Base-by-base conservation (phyloP, 2,888 invertebrate species). In the Ametastegia equiseti region DNA sequence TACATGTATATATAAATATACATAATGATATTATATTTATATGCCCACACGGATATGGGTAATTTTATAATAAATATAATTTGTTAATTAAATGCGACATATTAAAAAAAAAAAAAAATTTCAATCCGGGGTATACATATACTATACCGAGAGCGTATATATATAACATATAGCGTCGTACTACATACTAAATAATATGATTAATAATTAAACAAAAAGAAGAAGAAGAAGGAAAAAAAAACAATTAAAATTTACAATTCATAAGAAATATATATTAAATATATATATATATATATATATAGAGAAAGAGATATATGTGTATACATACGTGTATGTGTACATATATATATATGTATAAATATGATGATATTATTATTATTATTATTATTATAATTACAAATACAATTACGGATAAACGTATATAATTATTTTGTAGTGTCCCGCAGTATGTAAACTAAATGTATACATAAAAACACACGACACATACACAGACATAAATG, bases 271-370 rank as follows among this genome's bases (percentile, higher is more conserved):
- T n/a, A n/a, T n/a, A n/a, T n/a, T n/a, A 85, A 86, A 86, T 86
- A 87, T 86, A 86, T 88, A 88, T 88, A 88, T 89, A 88, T 87
- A 88, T 86, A 84, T 81, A 85, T 85, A 83, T 82, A 84, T 85
- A 84, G 85, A 86, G 86, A 88, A 83, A 87, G 84, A 84, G 86
- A 88, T 84, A 87, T 86, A 85, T 86, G 86, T 86, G 87, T 86
- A 86, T 87, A 88, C 88, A 88, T 89, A 88, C 86, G 88, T 87
- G 2, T 86, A 87, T 84, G 86, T 85, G 82, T 86, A 86, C 84
- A 87, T 85, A 83, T 83, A 86, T 84, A 86, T 92, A 93, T 93
- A 93, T 87, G 88, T 89, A 93, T 93, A 93, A 93, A 93, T 93
- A 93, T 81, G 81, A 85, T 77, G 23, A 23, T 80, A 54, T 42